These are phyloP conservation scores for honey bee (Apis mellifera) DNA, from an alignment of 1,140 invertebrate genomes.

Conservation along the genomic window DNA sequence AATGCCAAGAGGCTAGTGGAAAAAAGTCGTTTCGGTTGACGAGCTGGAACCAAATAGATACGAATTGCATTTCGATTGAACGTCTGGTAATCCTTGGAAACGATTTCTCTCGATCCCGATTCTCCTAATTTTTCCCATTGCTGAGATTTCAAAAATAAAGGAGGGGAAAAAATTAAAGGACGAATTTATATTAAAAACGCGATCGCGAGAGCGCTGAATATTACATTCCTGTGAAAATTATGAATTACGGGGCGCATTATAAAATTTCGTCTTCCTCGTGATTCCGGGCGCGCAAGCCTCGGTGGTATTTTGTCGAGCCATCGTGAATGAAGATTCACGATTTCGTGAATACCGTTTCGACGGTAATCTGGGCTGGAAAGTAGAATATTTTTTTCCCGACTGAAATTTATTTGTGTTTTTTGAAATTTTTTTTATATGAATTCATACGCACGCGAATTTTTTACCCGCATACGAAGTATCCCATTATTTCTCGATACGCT, in stretches of 20 bases:
- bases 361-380: not conserved
- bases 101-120: not conserved
- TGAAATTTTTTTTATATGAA: not conserved
- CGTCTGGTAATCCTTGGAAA: not conserved
- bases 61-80: conserved; percentile 5
- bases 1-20: not conserved
- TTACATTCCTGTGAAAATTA: conserved; percentile 33
- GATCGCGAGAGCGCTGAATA: not conserved
- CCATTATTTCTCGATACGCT: not conserved
- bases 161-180: too few species aligned
- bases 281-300: not conserved
- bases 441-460: not conserved
- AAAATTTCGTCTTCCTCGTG: not conserved
- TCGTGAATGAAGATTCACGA: conserved; percentile 26
- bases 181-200: conserved; percentile 23
- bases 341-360: not conserved
- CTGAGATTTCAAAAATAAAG: not conserved
- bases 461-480: not conserved
- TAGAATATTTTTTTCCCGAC: not conserved
- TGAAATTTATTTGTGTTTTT: not conserved
- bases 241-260: not conserved
- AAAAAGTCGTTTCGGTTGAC: conserved; percentile 3
- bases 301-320: conserved; percentile 2
- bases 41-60: not conserved
- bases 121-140: not conserved